These are phyloP conservation scores for Lagorchestes hirsutus DNA, from an alignment of 2,797 vertebrate genomes.

Conservation along the genomic window DNA sequence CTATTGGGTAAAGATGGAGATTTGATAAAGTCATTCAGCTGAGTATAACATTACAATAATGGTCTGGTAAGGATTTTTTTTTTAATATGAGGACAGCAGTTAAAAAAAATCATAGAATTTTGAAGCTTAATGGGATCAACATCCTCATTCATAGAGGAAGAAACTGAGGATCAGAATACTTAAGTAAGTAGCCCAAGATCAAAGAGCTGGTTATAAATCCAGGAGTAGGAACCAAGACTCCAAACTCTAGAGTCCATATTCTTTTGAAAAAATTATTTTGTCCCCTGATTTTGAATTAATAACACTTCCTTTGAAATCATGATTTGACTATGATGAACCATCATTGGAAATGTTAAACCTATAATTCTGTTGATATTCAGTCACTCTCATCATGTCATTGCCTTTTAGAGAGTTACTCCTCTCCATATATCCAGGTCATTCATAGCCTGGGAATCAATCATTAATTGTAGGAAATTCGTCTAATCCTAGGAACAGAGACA, in stretches of 20 bases:
- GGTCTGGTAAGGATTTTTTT: neutral
- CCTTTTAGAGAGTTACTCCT: conserved; percentile 61
- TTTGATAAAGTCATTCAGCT: neutral
- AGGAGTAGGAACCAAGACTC: neutral
- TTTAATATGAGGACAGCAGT: neutral
- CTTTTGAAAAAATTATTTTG: neutral
- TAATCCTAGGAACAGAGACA: conserved; percentile 71
- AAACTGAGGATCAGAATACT: neutral
- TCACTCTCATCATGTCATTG: conserved; percentile 14
- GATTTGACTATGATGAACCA: neutral
- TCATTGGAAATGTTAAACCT: neutral
- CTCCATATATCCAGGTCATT: conserved; percentile 58
- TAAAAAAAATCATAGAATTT: neutral
- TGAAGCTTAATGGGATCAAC: neutral
- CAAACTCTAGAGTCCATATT: neutral
- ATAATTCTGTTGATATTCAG: neutral
- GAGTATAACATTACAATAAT: neutral
- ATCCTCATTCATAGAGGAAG: neutral
- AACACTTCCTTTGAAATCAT: neutral
- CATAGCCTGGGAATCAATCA: conserved; percentile 88
- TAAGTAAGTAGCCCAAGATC: neutral
- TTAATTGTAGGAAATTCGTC: conserved; percentile 91
- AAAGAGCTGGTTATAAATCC: neutral
- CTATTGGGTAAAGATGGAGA: neutral
- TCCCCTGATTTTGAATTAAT: neutral